Conservation (phyloP, 1,140 invertebrate species). For the Ditylenchus dipsaci region DNA sequence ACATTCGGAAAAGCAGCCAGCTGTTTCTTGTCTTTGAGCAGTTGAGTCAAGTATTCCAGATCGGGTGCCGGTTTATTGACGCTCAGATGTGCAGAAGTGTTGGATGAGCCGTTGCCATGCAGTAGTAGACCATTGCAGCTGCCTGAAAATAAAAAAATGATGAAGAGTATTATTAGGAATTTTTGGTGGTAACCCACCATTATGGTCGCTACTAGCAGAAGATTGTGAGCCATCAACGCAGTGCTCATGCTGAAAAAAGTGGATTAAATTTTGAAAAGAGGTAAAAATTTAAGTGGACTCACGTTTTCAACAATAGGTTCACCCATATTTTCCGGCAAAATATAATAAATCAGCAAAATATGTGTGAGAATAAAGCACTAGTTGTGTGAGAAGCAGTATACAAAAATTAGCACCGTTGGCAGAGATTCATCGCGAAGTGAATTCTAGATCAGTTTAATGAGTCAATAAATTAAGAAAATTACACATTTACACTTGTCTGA, state of each 20-base stretch:
- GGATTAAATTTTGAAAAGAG: neutral
- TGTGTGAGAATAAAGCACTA: neutral
- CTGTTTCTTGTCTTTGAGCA: constrained; percentile 99
- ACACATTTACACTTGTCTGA: too few relatives aligned
- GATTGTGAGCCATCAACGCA: constrained; percentile 8
- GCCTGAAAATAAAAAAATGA: constrained; percentile 2
- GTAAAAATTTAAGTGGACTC: neutral
- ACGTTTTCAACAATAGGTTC: neutral
- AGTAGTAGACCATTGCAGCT: neutral
- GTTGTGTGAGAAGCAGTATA: neutral
- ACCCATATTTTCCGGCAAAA: neutral
- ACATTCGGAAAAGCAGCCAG: constrained; percentile 97
- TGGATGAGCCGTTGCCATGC: neutral
- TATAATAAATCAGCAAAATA: neutral
- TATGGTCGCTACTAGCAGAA: constrained; percentile 7
- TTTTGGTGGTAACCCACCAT: neutral
- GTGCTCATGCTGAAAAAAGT: neutral
- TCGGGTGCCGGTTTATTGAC: constrained; percentile 28
- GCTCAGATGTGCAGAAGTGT: neutral
- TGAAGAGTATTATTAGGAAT: neutral
- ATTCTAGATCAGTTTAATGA: too few relatives aligned
- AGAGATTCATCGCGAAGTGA: neutral
- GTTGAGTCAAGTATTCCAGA: constrained; percentile 94
- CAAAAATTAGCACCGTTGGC: neutral
- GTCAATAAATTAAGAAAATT: too few relatives aligned